Conservation (phyloP, 2,113 vertebrate species). For the Halcyon malimbica region DNA sequence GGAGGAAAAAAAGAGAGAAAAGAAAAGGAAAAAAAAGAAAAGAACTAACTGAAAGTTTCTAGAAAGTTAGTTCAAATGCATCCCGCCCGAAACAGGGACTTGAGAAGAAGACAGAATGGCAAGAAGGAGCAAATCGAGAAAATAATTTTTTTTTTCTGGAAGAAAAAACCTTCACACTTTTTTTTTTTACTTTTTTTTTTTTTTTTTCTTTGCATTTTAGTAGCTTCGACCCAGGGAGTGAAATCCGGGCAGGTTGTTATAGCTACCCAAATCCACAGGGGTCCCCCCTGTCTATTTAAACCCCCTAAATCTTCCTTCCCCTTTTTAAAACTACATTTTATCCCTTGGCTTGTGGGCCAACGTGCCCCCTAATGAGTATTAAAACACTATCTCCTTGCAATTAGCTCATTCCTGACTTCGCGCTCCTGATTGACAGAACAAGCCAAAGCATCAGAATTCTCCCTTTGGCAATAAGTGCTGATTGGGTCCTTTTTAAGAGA, state of each 20-base stretch:
- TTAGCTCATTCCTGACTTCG: conserved; percentile 78
- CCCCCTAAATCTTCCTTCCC: conserved; percentile 78
- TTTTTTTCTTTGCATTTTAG: conserved; percentile 82
- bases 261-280: conserved; percentile 85
- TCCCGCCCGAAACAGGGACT: neutral
- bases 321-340: conserved; percentile 80
- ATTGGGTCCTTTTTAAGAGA: conserved; percentile 82
- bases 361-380: conserved; percentile 86
- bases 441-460: conserved; percentile 80
- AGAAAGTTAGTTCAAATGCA: neutral
- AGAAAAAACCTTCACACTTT: conserved; percentile 65
- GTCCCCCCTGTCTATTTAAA: conserved; percentile 87
- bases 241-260: conserved; percentile 92
- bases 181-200: conserved; percentile 72
- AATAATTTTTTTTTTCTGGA: neutral
- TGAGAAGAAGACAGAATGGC: neutral
- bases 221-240: conserved; percentile 85
- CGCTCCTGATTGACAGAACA: conserved; percentile 77
- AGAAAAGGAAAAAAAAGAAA: neutral
- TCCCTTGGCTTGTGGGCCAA: conserved; percentile 81
- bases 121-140: neutral
- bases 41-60: neutral
- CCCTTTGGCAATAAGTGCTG: conserved; percentile 87
- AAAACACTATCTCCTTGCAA: conserved; percentile 85
- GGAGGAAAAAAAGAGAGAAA: no score